Conservation (phyloP, 2,113 vertebrate species). For the Uropsilus gracilis region DNA sequence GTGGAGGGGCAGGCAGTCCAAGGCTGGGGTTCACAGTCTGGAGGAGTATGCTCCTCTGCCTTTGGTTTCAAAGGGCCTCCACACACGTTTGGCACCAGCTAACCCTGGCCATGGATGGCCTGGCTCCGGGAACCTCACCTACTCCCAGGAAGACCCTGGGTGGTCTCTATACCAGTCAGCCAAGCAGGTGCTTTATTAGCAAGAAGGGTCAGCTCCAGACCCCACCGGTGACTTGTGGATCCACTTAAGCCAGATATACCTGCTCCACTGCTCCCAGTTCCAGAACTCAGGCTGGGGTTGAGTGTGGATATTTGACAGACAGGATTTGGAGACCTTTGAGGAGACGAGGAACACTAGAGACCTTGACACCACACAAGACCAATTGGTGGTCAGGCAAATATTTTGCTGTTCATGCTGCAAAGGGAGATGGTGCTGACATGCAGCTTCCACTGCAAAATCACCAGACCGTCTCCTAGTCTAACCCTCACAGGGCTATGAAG, state of each 20-base stretch:
- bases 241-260: accelerated
- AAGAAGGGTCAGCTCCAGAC: background rate
- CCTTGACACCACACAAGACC: background rate
- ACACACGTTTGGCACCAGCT: accelerated
- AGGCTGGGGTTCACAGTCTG: background rate
- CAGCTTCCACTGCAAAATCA: background rate
- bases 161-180: background rate
- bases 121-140: background rate
- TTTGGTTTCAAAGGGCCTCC: background rate
- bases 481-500: background rate
- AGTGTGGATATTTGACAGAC: background rate
- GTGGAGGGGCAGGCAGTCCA: background rate
- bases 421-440: background rate
- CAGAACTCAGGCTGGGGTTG: background rate
- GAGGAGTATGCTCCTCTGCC: background rate
- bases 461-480: background rate
- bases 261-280: background rate
- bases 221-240: background rate
- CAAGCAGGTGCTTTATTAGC: background rate
- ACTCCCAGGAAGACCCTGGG: background rate
- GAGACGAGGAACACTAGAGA: background rate
- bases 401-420: background rate
- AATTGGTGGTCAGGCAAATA: background rate
- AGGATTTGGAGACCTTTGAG: background rate
- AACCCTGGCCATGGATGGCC: background rate